Base-by-base conservation (phyloP, 2,797 vertebrate genomes). In the Epinephelus awoara region DNA sequence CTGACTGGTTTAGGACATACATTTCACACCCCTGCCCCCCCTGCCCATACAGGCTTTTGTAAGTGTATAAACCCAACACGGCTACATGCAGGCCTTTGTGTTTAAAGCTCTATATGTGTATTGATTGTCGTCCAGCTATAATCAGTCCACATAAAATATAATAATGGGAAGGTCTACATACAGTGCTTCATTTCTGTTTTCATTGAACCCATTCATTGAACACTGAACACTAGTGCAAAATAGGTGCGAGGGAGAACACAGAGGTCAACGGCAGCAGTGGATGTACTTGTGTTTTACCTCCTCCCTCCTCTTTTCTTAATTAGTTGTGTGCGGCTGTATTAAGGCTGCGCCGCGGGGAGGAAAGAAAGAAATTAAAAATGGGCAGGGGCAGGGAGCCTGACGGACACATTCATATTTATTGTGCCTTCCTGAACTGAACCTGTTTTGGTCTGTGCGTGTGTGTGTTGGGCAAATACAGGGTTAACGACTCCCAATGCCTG, bases 1-100 rank as follows among this genome's bases (percentile, higher is more conserved):
- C 90, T 88, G 91, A 92, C 89, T 90, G 84, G 86, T 88, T 91
- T 76, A 85, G 86, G 85, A 85, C 82, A 74, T 79, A 70, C 76
- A 57, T 86, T 90, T 81, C 50, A 67, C 40, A 61, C 58, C 42
- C 61, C 71, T 14, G 4, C 19, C 56, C 59, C 54, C 12, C 12
- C 40, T n/a, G 25, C 65, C 57, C 50, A 52, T 50, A 49, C 27
- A 72, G 70, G 40, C 76, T 75, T 84, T 87, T 75, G 67, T 81
- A 49, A 44, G 51, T 65, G 42, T 67, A 27, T 17, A 56, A 72
- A 79, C 79, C 66, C 61, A 29, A 38, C 65, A 77, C 27, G 13
- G 74, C 44, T 57, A 52, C 79, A 75, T 54, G 50, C 47, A 75
- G 27, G 50, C 63, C 42, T 79, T 64, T 74, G 61, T 79, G 25